These are phyloP conservation scores for Chymomyza amoena DNA, from an alignment of 2,888 invertebrate species.

Conservation along the genomic window DNA sequence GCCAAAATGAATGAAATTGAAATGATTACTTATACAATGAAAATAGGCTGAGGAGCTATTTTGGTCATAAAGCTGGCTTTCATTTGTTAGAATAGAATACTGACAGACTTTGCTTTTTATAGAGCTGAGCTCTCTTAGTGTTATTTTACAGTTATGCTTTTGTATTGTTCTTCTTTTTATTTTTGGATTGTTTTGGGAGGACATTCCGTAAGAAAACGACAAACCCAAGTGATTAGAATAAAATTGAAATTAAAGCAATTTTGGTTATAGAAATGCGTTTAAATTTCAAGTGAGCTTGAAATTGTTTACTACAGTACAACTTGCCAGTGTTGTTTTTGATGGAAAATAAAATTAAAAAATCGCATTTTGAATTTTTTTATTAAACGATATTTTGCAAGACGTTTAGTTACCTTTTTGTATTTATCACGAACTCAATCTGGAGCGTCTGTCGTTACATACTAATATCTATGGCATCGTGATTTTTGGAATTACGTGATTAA, in stretches of 20 bases:
- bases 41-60: background rate
- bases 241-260: background rate
- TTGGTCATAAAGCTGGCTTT: background rate
- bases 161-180: background rate
- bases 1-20: background rate
- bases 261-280: background rate
- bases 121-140: background rate
- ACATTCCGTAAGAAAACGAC: background rate
- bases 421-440: too few species aligned
- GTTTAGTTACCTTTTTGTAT: too few species aligned
- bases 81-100: background rate
- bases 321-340: background rate
- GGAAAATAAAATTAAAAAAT: too few species aligned
- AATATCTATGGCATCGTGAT: too few species aligned
- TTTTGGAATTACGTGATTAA: too few species aligned
- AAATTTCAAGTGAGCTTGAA: background rate
- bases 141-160: background rate
- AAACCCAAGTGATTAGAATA: background rate
- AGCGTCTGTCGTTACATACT: too few species aligned
- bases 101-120: background rate
- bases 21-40: background rate
- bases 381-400: too few species aligned
- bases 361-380: too few species aligned
- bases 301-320: background rate
- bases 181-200: too few species aligned